A percentile compares a stretch with the other conserved stretches of the same genome.
phyloP scores from a whole-genome alignment of 2,888 invertebrate genomes.

The Masnerella sp. region DNA sequence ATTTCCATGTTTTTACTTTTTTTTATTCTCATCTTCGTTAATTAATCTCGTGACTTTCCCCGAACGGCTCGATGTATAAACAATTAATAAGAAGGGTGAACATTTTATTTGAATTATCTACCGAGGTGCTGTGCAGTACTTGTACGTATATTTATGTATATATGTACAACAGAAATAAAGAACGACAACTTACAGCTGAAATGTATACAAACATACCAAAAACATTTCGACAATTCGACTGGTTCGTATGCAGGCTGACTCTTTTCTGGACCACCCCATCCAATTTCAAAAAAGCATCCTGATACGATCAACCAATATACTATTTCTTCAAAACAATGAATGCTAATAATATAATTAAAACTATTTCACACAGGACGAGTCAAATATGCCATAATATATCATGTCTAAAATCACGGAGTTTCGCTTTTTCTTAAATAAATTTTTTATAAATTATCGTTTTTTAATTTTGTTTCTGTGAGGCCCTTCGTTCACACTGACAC shows the following conservation, averaged over 20 bases:
- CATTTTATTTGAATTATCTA: conserved; percentile 50
- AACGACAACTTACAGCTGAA: conserved; percentile 62
- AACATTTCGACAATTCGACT: conserved; percentile 25
- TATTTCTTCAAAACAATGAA: too few species aligned
- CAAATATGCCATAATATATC: too few species aligned
- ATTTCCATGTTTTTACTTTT: conserved; percentile 62
- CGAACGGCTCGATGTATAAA: conserved; percentile 50
- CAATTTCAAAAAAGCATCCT: too few species aligned
- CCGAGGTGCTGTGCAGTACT: conserved; percentile 59
- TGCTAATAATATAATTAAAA: too few species aligned
- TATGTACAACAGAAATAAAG: conserved; percentile 65
- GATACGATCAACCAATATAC: too few species aligned
- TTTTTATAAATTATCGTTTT: too few species aligned
- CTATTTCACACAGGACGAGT: too few species aligned
- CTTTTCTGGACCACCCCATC: too few species aligned
- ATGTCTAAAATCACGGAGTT: too few species aligned
- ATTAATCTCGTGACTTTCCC: conserved; percentile 56
- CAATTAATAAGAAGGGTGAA: conserved; percentile 58
- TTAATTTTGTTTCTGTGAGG: too few species aligned
- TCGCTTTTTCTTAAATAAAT: too few species aligned
- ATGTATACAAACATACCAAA: conserved; percentile 58
- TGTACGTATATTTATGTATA: conserved; percentile 61
- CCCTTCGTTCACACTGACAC: too few species aligned
- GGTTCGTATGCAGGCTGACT: background rate
- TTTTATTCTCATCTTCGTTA: conserved; percentile 36